These are phyloP conservation scores for Seriola dumerili DNA, from an alignment of 2,113 vertebrate genomes.

Conservation along the genomic window DNA sequence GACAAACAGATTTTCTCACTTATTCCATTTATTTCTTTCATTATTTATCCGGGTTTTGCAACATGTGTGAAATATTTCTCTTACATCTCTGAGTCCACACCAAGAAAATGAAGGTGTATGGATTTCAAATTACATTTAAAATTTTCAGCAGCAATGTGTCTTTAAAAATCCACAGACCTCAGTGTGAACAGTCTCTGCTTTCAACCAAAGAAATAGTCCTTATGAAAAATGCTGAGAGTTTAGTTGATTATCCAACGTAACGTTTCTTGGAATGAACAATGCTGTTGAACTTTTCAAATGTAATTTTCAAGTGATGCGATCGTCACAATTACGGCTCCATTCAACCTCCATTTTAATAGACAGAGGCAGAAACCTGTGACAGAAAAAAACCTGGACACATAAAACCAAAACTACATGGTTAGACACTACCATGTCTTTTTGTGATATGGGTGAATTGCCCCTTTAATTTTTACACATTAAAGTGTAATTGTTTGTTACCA, in stretches of 20 bases:
- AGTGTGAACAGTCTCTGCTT: neutral
- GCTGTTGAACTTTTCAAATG: neutral
- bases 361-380: neutral
- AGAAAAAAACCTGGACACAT: neutral
- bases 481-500: slow-evolving; percentile 48
- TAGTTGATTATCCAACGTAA: neutral
- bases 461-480: slow-evolving; percentile 43
- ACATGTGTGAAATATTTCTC: neutral
- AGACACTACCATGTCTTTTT: neutral
- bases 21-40: neutral
- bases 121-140: neutral
- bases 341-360: neutral
- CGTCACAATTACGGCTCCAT: neutral
- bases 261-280: neutral
- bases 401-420: neutral
- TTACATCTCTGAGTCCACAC: neutral
- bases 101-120: neutral
- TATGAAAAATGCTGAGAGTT: neutral
- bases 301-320: neutral
- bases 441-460: slow-evolving; percentile 6
- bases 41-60: neutral
- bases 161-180: neutral
- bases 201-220: neutral
- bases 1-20: neutral
- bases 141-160: neutral